Evolutionary conservation across 2,797 vertebrate species (phyloP).

Genomic region (Cynodonichthys magdalenae): DNA sequence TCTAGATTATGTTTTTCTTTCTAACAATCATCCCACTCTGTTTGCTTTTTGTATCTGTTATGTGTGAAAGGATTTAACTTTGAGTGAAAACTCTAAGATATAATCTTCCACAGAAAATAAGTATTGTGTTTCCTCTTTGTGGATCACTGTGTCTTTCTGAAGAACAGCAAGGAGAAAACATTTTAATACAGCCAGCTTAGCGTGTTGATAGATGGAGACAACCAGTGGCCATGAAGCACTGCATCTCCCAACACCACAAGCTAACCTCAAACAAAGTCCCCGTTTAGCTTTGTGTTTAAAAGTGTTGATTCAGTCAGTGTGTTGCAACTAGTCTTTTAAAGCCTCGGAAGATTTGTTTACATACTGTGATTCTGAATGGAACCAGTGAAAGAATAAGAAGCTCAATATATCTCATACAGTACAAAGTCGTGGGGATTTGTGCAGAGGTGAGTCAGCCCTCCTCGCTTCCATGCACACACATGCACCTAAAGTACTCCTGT

Average conservation of each 20-base stretch:
- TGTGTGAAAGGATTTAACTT: slow-evolving; percentile 11
- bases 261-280: too few relatives aligned
- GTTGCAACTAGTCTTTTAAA: neutral
- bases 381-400: neutral
- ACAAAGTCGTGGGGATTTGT: slow-evolving; percentile 16
- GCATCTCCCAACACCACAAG: slow-evolving; percentile 47
- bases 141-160: slow-evolving; percentile 21
- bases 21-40: neutral
- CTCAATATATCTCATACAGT: neutral
- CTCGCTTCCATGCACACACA: slow-evolving; percentile 30
- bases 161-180: slow-evolving; percentile 19
- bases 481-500: slow-evolving; percentile 48
- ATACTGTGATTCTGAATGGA: neutral
- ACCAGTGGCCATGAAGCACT: slow-evolving; percentile 14
- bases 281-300: neutral
- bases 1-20: neutral
- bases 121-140: slow-evolving; percentile 11
- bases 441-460: slow-evolving; percentile 46
- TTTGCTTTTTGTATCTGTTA: slow-evolving; percentile 1
- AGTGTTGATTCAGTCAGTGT: neutral
- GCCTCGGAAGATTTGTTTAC: neutral
- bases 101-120: slow-evolving; percentile 1
- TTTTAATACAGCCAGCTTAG: slow-evolving; percentile 39
- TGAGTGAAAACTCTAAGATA: slow-evolving; percentile 30
- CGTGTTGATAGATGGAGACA: slow-evolving; percentile 58